phyloP scores from a whole-genome alignment of 1,140 invertebrate genomes.

The Psix sp. region DNA sequence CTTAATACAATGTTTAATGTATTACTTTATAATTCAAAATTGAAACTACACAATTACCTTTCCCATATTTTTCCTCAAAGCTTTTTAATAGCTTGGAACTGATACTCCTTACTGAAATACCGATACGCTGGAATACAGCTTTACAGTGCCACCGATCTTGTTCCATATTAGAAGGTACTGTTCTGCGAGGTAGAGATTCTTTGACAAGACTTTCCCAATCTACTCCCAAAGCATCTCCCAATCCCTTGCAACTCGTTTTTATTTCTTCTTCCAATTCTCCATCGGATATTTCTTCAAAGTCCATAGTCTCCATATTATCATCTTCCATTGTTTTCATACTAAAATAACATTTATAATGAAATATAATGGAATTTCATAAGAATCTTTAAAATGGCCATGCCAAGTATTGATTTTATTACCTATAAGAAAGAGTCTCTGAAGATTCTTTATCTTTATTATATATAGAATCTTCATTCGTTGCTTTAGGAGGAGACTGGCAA shows the following conservation, averaged over 20 bases:
- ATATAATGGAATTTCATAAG: constrained; percentile 27
- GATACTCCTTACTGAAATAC: constrained; percentile 84
- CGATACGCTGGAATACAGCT: constrained; percentile 83
- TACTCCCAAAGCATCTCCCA: constrained; percentile 92
- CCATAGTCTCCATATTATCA: constrained; percentile 85
- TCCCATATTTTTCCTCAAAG: constrained; percentile 78
- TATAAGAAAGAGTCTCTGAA: constrained; percentile 52
- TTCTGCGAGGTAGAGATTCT: constrained; percentile 81
- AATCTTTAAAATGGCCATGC: background rate
- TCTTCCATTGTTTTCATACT: constrained; percentile 77
- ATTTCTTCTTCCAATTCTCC: constrained; percentile 89
- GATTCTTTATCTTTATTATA: constrained; percentile 64
- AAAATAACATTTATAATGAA: constrained; percentile 4
- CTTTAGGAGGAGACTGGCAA: constrained; percentile 55
- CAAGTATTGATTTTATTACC: constrained; percentile 27
- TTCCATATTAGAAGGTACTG: constrained; percentile 72
- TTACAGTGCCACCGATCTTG: constrained; percentile 87
- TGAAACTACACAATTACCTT: constrained; percentile 62
- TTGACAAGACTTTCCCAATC: constrained; percentile 93
- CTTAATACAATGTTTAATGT: background rate
- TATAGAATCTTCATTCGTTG: constrained; percentile 49
- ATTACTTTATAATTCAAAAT: background rate
- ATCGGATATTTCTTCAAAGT: constrained; percentile 93
- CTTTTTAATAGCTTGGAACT: constrained; percentile 81
- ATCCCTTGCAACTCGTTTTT: constrained; percentile 80